Base-by-base conservation (phyloP, 2,113 vertebrate genomes). In the Petrocephalus microphthalmus region DNA sequence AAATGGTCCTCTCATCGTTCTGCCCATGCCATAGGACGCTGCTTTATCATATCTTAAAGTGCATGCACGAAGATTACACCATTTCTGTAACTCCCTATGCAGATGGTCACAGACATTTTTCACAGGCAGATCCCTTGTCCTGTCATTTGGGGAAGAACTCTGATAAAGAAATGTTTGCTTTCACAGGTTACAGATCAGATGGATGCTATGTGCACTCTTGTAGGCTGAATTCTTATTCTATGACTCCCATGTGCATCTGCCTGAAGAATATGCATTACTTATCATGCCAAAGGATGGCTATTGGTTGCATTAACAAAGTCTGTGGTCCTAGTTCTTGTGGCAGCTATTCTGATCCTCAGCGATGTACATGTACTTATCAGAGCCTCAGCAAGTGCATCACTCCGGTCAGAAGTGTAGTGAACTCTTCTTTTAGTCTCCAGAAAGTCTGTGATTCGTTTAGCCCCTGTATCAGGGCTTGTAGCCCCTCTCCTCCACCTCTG, bases 401-500 rank as follows among this genome's bases (percentile, higher is more conserved):
- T 91, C 87, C 92, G 85, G 53, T 47, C 82, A 91, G 92, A 54
- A 90, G 81, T 3, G 71, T 93, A 64, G 82, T 87, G 45, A 91
- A 91, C 88, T 85, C 92, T 47, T 90, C 90, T 89, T 84, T 88
- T 37, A 89, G 85, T 53, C 82, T 95, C 88, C 49, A 91, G 71
- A 93, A 93, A 89, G 89, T 91, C 47, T 90, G 86, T 93, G 87
- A 95, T 67, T 84, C 92, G 74, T 91, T 92, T 67, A 91, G 87
- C 88, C 91, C 88, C 88, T 84, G 92, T 87, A 93, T 93, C 92
- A 93, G 95, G 91, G 93, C 95, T 86, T 94, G 92, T 89, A 98
- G 97, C 91, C 97, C 96, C 2, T 97, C 97, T 3, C 97, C 97
- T 0, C 97, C 97, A 85, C 96, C 96, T 0, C 95, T 99, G 0